phyloP scores from a whole-genome alignment of 1,140 invertebrate genomes.

The Hestina assimilis region DNA sequence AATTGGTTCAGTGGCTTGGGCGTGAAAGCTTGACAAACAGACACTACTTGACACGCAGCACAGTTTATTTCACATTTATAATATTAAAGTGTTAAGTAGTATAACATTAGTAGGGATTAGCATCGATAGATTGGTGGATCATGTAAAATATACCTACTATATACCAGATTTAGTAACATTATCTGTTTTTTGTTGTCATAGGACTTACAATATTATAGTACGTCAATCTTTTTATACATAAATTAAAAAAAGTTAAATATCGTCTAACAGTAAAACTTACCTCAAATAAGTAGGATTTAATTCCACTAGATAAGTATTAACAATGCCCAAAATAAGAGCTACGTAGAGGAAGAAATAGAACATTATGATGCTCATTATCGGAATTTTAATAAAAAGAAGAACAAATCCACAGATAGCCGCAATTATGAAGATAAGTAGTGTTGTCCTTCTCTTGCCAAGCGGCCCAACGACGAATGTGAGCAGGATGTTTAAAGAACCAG shows the following conservation, averaged over 20 bases:
- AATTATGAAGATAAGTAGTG: slow-evolving; percentile 40
- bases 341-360: slow-evolving; percentile 59
- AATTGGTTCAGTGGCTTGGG: too few species aligned
- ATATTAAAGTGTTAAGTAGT: too few species aligned
- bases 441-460: slow-evolving; percentile 49
- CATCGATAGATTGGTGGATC: too few species aligned
- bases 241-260: neutral
- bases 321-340: slow-evolving; percentile 49
- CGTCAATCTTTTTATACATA: too few species aligned
- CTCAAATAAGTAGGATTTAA: slow-evolving; percentile 61
- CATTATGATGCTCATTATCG: slow-evolving; percentile 47
- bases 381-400: slow-evolving; percentile 46
- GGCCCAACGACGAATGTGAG: slow-evolving; percentile 50
- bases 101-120: too few species aligned
- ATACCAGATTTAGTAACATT: too few species aligned
- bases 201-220: too few species aligned
- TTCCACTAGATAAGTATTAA: slow-evolving; percentile 58
- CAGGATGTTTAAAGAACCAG: slow-evolving; percentile 35
- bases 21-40: too few species aligned
- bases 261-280: slow-evolving; percentile 28
- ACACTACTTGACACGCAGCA: too few species aligned
- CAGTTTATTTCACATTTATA: too few species aligned
- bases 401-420: slow-evolving; percentile 34
- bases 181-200: too few species aligned
- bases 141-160: too few species aligned